Conservation (phyloP, 53 echinoderm and acorn worm species). For the Stichopus horrens region DNA sequence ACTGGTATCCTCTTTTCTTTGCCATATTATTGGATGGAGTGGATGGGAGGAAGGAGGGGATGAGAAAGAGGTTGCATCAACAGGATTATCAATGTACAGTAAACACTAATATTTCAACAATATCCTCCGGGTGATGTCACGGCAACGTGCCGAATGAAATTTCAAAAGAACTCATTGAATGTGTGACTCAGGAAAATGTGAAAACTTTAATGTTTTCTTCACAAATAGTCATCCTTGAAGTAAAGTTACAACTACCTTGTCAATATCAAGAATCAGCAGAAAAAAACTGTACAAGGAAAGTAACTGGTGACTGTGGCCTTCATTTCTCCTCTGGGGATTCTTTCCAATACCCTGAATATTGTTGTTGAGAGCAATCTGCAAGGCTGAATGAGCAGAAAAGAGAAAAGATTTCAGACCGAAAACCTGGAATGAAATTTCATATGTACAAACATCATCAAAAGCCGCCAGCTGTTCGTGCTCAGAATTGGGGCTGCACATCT, state of each 20-base stretch:
- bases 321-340: not conserved
- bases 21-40: too few relatives aligned
- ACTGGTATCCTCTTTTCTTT: too few relatives aligned
- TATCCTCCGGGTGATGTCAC: too few relatives aligned
- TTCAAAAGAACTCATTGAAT: too few relatives aligned
- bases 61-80: too few relatives aligned
- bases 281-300: conserved; percentile 25
- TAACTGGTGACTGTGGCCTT: conserved; percentile 1
- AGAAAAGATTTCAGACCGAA: not conserved
- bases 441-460: not conserved
- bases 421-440: not conserved
- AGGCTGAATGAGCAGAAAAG: conserved; percentile 12
- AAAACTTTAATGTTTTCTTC: too few relatives aligned
- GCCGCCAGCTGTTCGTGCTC: not conserved
- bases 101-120: too few relatives aligned
- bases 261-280: conserved; percentile 22
- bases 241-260: not conserved
- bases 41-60: too few relatives aligned
- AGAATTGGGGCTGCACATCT: not conserved
- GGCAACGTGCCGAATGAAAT: too few relatives aligned
- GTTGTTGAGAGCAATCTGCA: conserved; percentile 12
- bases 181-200: too few relatives aligned
- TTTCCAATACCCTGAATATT: not conserved
- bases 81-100: too few relatives aligned
- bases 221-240: too few relatives aligned